phyloP scores from a whole-genome alignment of 2,888 invertebrate species.

The Oasisia sp. region DNA sequence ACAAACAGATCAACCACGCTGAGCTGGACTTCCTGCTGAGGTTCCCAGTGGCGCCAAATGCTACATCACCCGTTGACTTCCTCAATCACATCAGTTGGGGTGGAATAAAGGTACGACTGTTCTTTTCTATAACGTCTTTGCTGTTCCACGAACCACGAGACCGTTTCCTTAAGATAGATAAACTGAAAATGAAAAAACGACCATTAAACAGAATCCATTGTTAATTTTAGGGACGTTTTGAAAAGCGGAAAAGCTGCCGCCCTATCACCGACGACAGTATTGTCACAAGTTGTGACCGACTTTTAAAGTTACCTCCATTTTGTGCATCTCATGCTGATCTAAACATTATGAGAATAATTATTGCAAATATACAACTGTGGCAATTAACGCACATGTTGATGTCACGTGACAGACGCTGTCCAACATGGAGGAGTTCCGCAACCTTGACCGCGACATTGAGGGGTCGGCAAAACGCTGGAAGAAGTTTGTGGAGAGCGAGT shows the following conservation, averaged over 20 bases:
- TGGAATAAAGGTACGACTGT: conserved; percentile 77
- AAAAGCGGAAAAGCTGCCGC: too few relatives aligned
- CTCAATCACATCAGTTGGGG: conserved; percentile 93
- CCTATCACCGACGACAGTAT: too few relatives aligned
- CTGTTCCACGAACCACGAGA: neutral
- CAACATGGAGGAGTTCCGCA: conserved; percentile 87
- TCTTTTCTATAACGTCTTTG: neutral
- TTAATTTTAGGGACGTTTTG: too few relatives aligned
- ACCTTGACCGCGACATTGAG: conserved; percentile 94
- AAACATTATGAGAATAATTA: neutral
- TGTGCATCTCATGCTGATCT: neutral
- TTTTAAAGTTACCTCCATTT: neutral
- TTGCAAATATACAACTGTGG: neutral
- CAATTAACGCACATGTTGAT: neutral
- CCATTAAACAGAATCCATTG: too few relatives aligned
- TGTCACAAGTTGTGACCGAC: neutral
- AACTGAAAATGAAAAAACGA: too few relatives aligned
- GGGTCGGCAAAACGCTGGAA: conserved; percentile 97
- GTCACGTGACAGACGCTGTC: conserved; percentile 75
- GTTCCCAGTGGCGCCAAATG: conserved; percentile 91
- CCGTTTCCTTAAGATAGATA: too few relatives aligned
- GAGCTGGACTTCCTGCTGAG: conserved; percentile 93
- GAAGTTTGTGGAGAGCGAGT: conserved; percentile 93
- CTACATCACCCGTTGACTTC: conserved; percentile 94
- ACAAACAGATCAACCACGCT: conserved; percentile 83